Evolutionary conservation across 2,113 vertebrate species (phyloP).

Genomic region (Erythrocebus patas): DNA sequence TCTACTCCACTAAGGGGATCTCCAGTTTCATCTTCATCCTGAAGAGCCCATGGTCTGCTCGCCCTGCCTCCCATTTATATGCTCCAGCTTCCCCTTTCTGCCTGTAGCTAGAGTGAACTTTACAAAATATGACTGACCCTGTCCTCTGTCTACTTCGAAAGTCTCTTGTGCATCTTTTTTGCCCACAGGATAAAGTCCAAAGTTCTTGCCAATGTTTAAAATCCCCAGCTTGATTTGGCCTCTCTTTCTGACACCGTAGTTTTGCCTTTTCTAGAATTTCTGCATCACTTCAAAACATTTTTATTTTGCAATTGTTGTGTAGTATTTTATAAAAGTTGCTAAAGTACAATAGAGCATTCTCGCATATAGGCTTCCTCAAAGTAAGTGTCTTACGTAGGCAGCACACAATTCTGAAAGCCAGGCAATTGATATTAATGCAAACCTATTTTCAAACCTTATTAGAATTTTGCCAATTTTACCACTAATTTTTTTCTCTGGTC

Average conservation of each 20-base stretch:
- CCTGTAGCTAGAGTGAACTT: not conserved
- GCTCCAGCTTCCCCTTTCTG: no score
- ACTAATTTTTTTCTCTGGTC: not conserved
- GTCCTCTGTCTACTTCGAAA: not conserved
- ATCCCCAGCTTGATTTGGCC: no score
- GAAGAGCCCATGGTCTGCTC: not conserved
- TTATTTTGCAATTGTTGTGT: not conserved
- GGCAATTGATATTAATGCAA: no score
- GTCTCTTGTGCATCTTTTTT: not conserved
- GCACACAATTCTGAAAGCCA: not conserved
- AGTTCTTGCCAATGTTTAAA: not conserved
- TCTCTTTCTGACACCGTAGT: not conserved
- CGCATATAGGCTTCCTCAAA: no score
- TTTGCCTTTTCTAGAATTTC: not conserved
- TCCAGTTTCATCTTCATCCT: not conserved
- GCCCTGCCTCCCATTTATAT: accelerated
- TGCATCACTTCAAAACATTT: not conserved
- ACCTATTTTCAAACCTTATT: not conserved
- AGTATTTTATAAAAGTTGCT: not conserved
- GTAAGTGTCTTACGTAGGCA: no score
- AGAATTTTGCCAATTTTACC: not conserved
- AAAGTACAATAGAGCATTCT: not conserved
- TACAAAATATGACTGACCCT: accelerated
- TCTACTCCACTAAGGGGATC: not conserved
- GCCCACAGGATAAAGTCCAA: not conserved